These are phyloP conservation scores for Gymnocheta viridis DNA, from an alignment of 2,888 invertebrate species.

Conservation along the genomic window DNA sequence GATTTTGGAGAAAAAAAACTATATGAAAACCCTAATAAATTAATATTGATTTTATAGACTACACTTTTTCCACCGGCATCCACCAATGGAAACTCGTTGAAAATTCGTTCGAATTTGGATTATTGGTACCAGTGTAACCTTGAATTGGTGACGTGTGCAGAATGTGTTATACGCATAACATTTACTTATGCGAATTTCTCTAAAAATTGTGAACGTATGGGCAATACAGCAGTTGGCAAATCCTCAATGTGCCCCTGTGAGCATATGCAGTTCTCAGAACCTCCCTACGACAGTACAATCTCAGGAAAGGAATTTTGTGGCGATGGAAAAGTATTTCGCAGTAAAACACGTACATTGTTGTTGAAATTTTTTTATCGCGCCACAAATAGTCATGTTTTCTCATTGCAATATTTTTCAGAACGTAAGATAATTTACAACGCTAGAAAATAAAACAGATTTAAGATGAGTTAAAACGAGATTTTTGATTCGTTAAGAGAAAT, in stretches of 20 bases:
- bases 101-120: slow-evolving; percentile 78
- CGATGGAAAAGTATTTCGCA: slow-evolving; percentile 83
- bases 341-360: slow-evolving; percentile 85
- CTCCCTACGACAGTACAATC: slow-evolving; percentile 85
- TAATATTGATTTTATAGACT: slow-evolving; percentile 72
- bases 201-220: slow-evolving; percentile 77
- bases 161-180: slow-evolving; percentile 84
- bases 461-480: background rate
- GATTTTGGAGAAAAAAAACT: background rate
- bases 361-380: slow-evolving; percentile 85
- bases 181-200: slow-evolving; percentile 81
- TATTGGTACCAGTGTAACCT: slow-evolving; percentile 84
- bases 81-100: slow-evolving; percentile 69
- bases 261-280: slow-evolving; percentile 86
- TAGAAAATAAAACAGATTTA: slow-evolving; percentile 20
- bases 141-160: slow-evolving; percentile 87
- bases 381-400: slow-evolving; percentile 85
- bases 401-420: slow-evolving; percentile 85
- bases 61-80: slow-evolving; percentile 74
- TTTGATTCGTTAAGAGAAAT: background rate
- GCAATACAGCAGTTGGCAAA: slow-evolving; percentile 76
- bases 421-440: slow-evolving; percentile 82
- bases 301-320: slow-evolving; percentile 85
- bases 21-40: background rate
- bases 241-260: slow-evolving; percentile 83